Evolutionary conservation across 2,797 vertebrate genomes (phyloP), one percentile per base, ranked within the genome.

Genomic region (Gallinago solitaria): DNA sequence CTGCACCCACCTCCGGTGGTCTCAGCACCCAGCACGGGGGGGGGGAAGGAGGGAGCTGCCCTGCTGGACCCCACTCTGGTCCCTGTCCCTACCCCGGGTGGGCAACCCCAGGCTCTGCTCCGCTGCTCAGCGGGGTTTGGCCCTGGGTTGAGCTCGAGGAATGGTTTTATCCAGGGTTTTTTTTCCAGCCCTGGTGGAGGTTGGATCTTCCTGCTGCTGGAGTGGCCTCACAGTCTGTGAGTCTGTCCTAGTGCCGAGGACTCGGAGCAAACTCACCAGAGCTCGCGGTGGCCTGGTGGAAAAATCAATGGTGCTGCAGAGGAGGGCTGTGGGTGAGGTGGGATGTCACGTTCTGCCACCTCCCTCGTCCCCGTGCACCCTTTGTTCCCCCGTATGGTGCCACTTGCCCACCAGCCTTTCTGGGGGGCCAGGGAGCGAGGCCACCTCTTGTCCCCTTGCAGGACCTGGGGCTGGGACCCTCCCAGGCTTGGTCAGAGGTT

Each of bases 341-440:
- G 43, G 28, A 12, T 16, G 41, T 56, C n/a, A 10, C 0, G 2
- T 17, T 68, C 37, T 3, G 13, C 53, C 33, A 6, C 1, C 2
- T 79, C 37, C 54, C 51, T 25, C 3, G 23, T 75, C 83, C 69
- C 78, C 2, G 2, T 2, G 4, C 24, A 43, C n/a, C 56, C 74
- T 20, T 5, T 5, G 33, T 61, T 74, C 70, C 32, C 51, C 2
- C 1, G 12, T 0, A 2, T 0, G 4, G 64, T 24, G 9, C 19
- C 5, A 5, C 15, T 54, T n/a, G 24, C 73, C 61, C 39, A 4
- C 13, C 0, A 25, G 37, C 21, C 30, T 47, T 59, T 45, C 35
- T 77, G 70, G 39, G 28, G 33, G 10, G 23, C 32, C 2, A 3
- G 47, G 67, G 87, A 67, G 68, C 3, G 2, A 74, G 59, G 15